A percentile compares a stretch with the other conserved stretches of the same genome.
Conservation (phyloP, 2,888 invertebrate species). For the Stegana nigrithorax region DNA sequence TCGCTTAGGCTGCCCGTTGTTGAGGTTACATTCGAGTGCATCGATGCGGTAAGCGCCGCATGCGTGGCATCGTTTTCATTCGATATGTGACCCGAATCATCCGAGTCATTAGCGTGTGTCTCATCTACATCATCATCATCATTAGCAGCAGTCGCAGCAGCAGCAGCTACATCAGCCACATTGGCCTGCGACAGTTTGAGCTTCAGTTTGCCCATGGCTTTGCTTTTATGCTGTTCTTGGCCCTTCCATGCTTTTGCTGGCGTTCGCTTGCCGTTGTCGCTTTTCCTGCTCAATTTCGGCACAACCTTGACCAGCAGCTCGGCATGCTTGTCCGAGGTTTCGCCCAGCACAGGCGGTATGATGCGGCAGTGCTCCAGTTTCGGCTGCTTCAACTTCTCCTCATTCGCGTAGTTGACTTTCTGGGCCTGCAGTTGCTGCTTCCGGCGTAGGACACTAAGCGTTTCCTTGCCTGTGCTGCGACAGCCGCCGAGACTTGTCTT, state of each 20-base stretch:
- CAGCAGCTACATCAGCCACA: conserved; percentile 3
- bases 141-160: not conserved
- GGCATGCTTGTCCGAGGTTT: conserved; percentile 63
- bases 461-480: conserved; percentile 10
- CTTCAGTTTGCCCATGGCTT: conserved; percentile 10
- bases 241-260: not conserved
- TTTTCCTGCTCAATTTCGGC: conserved; percentile 28
- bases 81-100: conserved; percentile 85
- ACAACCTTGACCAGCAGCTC: conserved; percentile 65
- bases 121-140: conserved; percentile 1
- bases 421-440: conserved; percentile 24
- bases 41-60: conserved; percentile 43
- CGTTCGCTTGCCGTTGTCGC: conserved; percentile 10
- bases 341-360: conserved; percentile 63
- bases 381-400: conserved; percentile 58
- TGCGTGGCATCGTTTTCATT: conserved; percentile 73
- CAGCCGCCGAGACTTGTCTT: conserved; percentile 19
- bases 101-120: conserved; percentile 72
- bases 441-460: not conserved
- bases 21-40: too few relatives aligned
- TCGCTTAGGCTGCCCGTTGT: conserved; percentile 45
- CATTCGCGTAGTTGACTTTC: conserved; percentile 62
- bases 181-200: not conserved
- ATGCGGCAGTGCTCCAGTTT: conserved; percentile 64
- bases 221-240: not conserved